Evolutionary conservation across 2,888 invertebrate genomes (phyloP).

Genomic region (Hylaea fasciaria): DNA sequence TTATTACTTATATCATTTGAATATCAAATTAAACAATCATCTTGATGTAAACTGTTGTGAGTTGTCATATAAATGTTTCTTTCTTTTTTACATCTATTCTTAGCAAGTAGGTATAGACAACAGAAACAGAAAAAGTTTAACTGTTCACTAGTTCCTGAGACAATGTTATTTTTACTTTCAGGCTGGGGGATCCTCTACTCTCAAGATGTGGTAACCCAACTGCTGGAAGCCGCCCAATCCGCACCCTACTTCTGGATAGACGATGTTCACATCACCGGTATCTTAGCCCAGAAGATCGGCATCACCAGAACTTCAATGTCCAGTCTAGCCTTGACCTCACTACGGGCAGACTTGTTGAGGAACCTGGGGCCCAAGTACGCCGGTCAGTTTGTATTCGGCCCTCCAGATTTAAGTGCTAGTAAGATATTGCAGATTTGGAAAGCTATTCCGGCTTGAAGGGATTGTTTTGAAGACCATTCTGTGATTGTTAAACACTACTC

Average conservation of each 20-base stretch:
- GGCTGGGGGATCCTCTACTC: slow-evolving; percentile 88
- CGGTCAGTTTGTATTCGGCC: slow-evolving; percentile 82
- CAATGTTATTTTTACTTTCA: slow-evolving; percentile 43
- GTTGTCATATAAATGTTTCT: too few relatives aligned
- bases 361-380: slow-evolving; percentile 52
- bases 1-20: too few relatives aligned
- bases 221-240: slow-evolving; percentile 85
- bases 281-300: slow-evolving; percentile 83
- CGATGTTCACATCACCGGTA: slow-evolving; percentile 91
- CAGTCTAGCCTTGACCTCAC: slow-evolving; percentile 66
- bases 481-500: neutral
- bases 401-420: slow-evolving; percentile 76
- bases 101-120: too few relatives aligned
- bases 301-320: slow-evolving; percentile 83
- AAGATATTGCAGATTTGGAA: slow-evolving; percentile 82
- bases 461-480: neutral
- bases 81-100: too few relatives aligned
- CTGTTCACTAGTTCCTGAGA: too few relatives aligned
- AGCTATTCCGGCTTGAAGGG: slow-evolving; percentile 50
- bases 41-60: too few relatives aligned
- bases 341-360: slow-evolving; percentile 54
- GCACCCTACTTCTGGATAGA: slow-evolving; percentile 93
- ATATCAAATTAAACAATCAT: too few relatives aligned
- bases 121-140: too few relatives aligned
- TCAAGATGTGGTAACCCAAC: slow-evolving; percentile 83